Evolutionary conservation across 2,888 invertebrate species (phyloP), one percentile per base, ranked within the genome.

Genomic region (Trilocha varians): DNA sequence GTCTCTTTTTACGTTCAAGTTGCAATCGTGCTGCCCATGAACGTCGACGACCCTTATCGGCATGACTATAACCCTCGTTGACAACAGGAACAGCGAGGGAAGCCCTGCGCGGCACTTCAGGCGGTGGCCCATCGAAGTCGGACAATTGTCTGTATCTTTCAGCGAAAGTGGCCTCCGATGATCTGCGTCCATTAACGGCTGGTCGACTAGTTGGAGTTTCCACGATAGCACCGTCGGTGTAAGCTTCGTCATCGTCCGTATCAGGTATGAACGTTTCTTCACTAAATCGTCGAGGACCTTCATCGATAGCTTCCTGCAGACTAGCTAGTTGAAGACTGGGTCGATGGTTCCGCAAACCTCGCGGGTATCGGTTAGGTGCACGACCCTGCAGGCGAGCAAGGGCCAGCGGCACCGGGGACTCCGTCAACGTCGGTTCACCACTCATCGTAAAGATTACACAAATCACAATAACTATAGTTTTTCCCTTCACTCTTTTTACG

Each of bases 11-110:
- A 48, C 87, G 82, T 57, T 87, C 87, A 53, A 85, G 75, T 65
- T 84, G 87, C 52, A 87, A 70, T 42, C 79, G 74, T 16, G 78
- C 85, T 39, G 85, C 90, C 90, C 90, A 90, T 3, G 90, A 90
- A 54, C 89, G 90, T 47, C 90, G 69, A n/a, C 90, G 83, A 11
- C 88, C 88, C 57, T 88, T 88, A 55, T 86, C 87, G 49, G 63
- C 66, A 35, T 75, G 61, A 37, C 71, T 71, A 53, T 65, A 74
- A 18, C 66, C 73, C 45, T 76, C 85, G 38, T 57, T 63, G 25
- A 62, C 70, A 38, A 70, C 65, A 45, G 80, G 73, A 40, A 82
- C 78, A 43, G 85, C 83, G 47, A 86, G 61, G 39, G 84, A 84
- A 38, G 84, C 83, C 35, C 84, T 74, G 16, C 82, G 87, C 54